Conservation (phyloP, 2,888 invertebrate species). For the Limnephilus auricula region DNA sequence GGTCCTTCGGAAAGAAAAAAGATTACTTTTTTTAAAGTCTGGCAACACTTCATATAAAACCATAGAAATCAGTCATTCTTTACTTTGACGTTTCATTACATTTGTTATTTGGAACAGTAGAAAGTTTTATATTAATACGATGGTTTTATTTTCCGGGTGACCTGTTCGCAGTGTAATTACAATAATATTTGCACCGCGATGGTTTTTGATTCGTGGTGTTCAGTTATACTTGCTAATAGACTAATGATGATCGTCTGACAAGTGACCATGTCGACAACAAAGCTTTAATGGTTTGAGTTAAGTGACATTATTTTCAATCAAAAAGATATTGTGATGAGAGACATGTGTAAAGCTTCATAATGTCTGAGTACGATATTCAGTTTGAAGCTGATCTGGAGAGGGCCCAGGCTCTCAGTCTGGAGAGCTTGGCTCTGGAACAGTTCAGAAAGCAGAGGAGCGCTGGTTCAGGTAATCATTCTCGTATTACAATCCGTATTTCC, state of each 20-base stretch:
- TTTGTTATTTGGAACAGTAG: slow-evolving; percentile 63
- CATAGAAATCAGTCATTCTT: neutral
- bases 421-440: slow-evolving; percentile 90
- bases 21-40: neutral
- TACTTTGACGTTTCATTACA: slow-evolving; percentile 60
- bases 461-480: slow-evolving; percentile 72
- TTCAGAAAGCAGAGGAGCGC: slow-evolving; percentile 84
- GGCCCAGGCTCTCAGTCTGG: slow-evolving; percentile 91
- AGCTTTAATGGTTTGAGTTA: slow-evolving; percentile 33
- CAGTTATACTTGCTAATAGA: slow-evolving; percentile 5
- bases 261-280: slow-evolving; percentile 46
- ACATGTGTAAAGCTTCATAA: slow-evolving; percentile 66
- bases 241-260: slow-evolving; percentile 39
- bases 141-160: slow-evolving; percentile 43
- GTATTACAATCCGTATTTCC: neutral
- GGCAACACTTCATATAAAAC: neutral
- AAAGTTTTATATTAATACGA: slow-evolving; percentile 57
- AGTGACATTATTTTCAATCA: slow-evolving; percentile 40
- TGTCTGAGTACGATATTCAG: slow-evolving; percentile 87
- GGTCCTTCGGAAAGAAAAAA: too few relatives aligned
- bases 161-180: slow-evolving; percentile 47
- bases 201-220: slow-evolving; percentile 46
- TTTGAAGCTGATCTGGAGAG: slow-evolving; percentile 92
- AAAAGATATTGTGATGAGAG: slow-evolving; percentile 26
- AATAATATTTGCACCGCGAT: slow-evolving; percentile 34